These are phyloP conservation scores for Poecile atricapillus DNA, from an alignment of 2,113 vertebrate species.

Conservation along the genomic window DNA sequence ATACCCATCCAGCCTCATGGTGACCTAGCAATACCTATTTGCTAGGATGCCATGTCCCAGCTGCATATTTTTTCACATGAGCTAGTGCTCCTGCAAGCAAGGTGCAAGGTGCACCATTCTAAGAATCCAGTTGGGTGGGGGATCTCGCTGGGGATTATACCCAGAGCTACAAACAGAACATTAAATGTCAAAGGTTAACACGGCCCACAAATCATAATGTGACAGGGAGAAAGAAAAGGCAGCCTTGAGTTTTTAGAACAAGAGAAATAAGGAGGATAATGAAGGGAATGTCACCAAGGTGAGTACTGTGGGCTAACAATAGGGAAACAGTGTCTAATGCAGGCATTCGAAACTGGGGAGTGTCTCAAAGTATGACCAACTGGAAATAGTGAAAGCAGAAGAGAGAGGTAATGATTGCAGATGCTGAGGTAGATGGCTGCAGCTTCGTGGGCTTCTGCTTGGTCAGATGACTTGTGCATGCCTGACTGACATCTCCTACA, in stretches of 20 bases:
- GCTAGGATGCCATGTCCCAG: not conserved
- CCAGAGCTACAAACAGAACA: not conserved
- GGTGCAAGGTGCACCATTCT: not conserved
- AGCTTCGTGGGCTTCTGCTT: not conserved
- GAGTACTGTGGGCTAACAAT: not conserved
- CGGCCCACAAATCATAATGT: not conserved
- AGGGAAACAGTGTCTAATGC: not conserved
- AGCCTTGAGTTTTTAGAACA: not conserved
- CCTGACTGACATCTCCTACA: not conserved
- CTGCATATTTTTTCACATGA: not conserved
- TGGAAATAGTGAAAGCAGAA: not conserved
- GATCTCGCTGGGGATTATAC: not conserved
- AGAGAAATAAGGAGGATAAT: not conserved
- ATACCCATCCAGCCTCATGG: not conserved
- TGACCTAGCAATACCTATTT: not conserved
- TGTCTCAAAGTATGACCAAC: not conserved
- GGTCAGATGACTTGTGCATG: not conserved
- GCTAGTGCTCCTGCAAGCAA: not conserved
- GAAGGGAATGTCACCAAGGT: not conserved
- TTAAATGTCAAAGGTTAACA: fast-evolving
- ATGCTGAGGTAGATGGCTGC: not conserved
- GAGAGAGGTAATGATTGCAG: not conserved
- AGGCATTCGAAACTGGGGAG: not conserved
- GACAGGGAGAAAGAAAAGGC: not conserved
- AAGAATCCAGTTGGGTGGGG: not conserved